A percentile compares a stretch with the other conserved stretches of the same genome.
phyloP scores from a whole-genome alignment of 2,888 invertebrate species.

The Rambutsinella grinnellia region DNA sequence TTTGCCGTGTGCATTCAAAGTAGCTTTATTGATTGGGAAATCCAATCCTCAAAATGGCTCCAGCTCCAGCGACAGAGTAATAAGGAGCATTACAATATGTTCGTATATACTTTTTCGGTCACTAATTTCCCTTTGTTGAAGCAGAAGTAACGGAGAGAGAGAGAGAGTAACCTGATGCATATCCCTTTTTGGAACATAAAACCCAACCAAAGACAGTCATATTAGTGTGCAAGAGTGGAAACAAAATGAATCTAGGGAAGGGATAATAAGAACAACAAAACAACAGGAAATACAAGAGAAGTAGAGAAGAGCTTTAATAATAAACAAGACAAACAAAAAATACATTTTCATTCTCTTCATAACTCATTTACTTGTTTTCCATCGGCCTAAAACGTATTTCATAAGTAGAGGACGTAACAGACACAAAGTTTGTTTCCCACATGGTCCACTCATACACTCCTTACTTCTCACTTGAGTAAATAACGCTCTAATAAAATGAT shows the following conservation, averaged over 20 bases:
- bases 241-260: not conserved
- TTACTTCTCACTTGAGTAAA: no score
- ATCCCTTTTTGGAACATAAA: not conserved
- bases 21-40: conserved; percentile 67
- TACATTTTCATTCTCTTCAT: not conserved
- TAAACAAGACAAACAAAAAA: conserved; percentile 8
- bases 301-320: conserved; percentile 1
- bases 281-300: not conserved
- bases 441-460: no score
- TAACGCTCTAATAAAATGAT: no score
- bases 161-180: not conserved
- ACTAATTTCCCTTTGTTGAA: no score
- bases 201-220: not conserved
- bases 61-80: no score
- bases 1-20: conserved; percentile 66
- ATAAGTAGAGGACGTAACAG: not conserved
- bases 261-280: conserved; percentile 1
- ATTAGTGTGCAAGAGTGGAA: not conserved
- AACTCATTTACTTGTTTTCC: not conserved
- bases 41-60: conserved; percentile 66
- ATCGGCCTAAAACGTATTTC: not conserved
- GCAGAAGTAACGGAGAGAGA: no score
- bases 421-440: not conserved
- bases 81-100: conserved; percentile 7
- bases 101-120: no score